Evolutionary conservation across 1,140 invertebrate genomes (phyloP).

Genomic region (Spodoptera litura): DNA sequence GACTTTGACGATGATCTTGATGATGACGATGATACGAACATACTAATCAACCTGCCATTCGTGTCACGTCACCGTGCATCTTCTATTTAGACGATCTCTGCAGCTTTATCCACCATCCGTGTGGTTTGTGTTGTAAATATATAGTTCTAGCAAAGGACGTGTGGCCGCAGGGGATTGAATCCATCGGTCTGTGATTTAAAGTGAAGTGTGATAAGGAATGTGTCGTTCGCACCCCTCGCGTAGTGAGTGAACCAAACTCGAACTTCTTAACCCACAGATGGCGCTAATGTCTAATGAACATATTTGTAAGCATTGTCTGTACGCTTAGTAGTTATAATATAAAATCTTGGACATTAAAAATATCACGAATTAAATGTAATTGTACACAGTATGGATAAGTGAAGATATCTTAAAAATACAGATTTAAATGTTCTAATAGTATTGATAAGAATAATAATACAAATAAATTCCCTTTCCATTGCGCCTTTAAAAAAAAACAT

Average conservation of each 20-base stretch:
- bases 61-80: background rate
- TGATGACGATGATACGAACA: conserved; percentile 2
- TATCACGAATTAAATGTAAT: background rate
- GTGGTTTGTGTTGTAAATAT: background rate
- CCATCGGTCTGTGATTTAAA: too few relatives aligned
- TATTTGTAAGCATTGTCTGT: background rate
- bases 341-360: background rate
- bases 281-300: background rate
- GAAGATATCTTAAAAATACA: background rate
- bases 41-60: conserved; percentile 17
- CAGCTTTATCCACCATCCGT: background rate
- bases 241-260: background rate
- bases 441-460: too few relatives aligned
- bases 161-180: background rate
- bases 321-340: background rate
- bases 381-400: background rate
- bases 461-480: background rate
- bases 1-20: conserved; percentile 3
- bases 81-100: conserved; percentile 9
- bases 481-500: background rate
- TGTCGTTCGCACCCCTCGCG: background rate
- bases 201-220: too few relatives aligned
- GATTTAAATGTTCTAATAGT: too few relatives aligned
- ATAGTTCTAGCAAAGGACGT: background rate
- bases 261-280: background rate